phyloP scores from a whole-genome alignment of 2,113 vertebrate species.

The Corythaixoides concolor region DNA sequence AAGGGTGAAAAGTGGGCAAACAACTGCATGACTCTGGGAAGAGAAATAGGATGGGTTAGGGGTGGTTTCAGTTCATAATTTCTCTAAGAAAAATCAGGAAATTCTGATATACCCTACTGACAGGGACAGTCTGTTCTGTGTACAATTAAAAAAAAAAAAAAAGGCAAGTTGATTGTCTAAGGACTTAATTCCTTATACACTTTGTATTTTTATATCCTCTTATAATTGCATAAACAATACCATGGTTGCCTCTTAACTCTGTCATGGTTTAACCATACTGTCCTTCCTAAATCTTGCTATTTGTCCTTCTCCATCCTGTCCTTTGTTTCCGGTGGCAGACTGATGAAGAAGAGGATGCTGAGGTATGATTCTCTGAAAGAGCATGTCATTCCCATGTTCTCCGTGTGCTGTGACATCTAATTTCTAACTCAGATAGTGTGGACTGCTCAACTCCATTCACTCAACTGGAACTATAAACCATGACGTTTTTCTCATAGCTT shows the following conservation, averaged over 20 bases:
- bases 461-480: conserved; percentile 8
- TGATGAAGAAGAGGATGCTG: conserved; percentile 88
- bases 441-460: background rate
- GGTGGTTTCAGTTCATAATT: background rate
- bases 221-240: conserved; percentile 5
- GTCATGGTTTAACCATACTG: background rate
- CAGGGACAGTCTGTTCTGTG: background rate
- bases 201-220: background rate
- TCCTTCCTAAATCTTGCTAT: conserved; percentile 68
- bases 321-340: conserved; percentile 79
- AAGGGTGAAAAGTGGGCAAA: background rate
- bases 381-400: conserved; percentile 17
- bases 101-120: background rate
- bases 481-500: background rate
- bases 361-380: conserved; percentile 78
- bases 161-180: background rate
- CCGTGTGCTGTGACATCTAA: conserved; percentile 48
- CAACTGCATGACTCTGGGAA: background rate
- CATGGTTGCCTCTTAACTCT: conserved; percentile 16
- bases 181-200: background rate
- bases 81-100: background rate
- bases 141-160: background rate
- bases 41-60: background rate
- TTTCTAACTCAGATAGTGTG: conserved; percentile 30
- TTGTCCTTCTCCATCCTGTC: conserved; percentile 70